These are phyloP conservation scores for Haliclona indistincta DNA, from an alignment of 37 sponge, comb jelly and placozoan species.

Conservation along the genomic window DNA sequence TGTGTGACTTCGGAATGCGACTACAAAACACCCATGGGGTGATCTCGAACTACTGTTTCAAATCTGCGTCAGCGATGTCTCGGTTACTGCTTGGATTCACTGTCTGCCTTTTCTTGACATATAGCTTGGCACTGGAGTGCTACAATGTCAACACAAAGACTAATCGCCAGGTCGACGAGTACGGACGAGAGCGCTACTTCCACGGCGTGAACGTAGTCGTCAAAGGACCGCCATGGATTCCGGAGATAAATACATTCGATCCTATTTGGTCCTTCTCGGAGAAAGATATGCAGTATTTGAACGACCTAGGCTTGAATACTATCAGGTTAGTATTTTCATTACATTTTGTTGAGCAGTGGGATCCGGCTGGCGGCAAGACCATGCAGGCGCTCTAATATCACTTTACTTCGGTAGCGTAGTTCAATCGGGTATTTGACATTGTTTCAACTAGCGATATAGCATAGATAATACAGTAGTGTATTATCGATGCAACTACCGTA, in stretches of 20 bases:
- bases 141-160: constrained; percentile 66
- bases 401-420: too few species aligned
- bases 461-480: neutral
- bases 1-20: too few species aligned
- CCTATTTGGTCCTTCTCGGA: constrained; percentile 66
- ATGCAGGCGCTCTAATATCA: too few species aligned
- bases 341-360: too few species aligned
- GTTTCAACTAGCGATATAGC: neutral
- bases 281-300: constrained; percentile 75
- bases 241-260: constrained; percentile 59
- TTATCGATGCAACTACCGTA: neutral
- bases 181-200: constrained; percentile 76
- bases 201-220: constrained; percentile 89
- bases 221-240: constrained; percentile 88
- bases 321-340: constrained; percentile 71
- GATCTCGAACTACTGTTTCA: too few species aligned
- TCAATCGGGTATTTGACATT: neutral
- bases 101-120: too few species aligned
- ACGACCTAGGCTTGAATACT: constrained; percentile 73
- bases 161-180: constrained; percentile 56
- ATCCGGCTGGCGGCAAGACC: too few species aligned
- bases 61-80: too few species aligned
- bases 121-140: constrained; percentile 27
- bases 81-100: too few species aligned
- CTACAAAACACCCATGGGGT: too few species aligned